Percentiles rank a stretch among this genome's conserved stretches.
Conservation (phyloP, 2,113 vertebrate species). For the Sylvietta virens region DNA sequence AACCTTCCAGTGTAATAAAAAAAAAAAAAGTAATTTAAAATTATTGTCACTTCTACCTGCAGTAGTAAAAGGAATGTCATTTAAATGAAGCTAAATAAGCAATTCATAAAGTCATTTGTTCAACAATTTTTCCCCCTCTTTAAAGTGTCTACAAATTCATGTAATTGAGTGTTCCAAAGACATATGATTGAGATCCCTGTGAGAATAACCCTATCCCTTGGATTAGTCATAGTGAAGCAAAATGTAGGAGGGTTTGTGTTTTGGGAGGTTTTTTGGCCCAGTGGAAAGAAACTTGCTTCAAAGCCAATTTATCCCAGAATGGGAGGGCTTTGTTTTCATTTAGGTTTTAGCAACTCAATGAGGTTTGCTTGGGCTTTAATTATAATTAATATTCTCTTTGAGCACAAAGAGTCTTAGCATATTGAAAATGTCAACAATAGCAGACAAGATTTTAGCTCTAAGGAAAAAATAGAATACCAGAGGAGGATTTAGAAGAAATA, state of each 20-base stretch:
- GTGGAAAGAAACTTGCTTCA: background rate
- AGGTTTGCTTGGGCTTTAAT: background rate
- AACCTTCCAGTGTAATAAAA: background rate
- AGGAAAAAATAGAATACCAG: background rate
- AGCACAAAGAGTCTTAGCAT: background rate
- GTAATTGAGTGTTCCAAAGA: background rate
- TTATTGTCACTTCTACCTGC: background rate
- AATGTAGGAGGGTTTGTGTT: background rate
- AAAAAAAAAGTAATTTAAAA: background rate
- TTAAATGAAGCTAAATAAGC: background rate
- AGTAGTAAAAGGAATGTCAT: background rate
- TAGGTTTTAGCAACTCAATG: background rate
- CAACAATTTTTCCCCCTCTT: background rate
- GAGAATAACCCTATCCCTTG: background rate
- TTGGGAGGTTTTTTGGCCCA: background rate
- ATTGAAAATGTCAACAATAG: background rate
- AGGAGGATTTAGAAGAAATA: background rate
- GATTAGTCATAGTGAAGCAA: background rate
- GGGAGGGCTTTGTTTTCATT: background rate
- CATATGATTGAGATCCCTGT: background rate
- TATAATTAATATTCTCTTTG: conserved; percentile 10
- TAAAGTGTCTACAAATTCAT: background rate
- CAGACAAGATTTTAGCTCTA: background rate
- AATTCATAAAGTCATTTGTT: background rate
- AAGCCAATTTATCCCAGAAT: background rate